Conservation (phyloP, 2,113 vertebrate genomes). For the Halichoerus grypus region DNA sequence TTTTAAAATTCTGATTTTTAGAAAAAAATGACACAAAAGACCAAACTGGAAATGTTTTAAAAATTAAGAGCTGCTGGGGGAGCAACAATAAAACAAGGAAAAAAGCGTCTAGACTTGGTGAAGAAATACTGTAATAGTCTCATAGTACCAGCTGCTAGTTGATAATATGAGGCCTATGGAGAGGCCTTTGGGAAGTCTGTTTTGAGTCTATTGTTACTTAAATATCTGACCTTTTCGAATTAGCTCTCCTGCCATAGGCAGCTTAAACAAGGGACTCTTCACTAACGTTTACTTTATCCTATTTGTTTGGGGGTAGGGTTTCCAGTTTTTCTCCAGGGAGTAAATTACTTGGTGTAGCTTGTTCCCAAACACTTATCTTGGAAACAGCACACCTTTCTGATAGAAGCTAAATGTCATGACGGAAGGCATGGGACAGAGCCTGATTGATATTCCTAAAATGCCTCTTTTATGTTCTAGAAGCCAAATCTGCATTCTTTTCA, state of each 20-base stretch:
- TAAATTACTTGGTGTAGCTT: slow-evolving; percentile 29
- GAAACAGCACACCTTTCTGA: slow-evolving; percentile 63
- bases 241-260: neutral
- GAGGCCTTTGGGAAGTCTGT: slow-evolving; percentile 31
- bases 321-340: slow-evolving; percentile 38
- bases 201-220: slow-evolving; percentile 63
- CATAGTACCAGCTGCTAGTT: neutral
- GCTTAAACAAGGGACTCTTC: slow-evolving; percentile 50
- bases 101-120: neutral
- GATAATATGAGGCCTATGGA: neutral
- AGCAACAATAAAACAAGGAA: neutral
- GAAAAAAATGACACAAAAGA: neutral
- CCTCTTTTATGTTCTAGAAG: slow-evolving; percentile 70
- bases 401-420: slow-evolving; percentile 74
- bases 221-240: slow-evolving; percentile 68
- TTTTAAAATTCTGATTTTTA: neutral
- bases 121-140: slow-evolving; percentile 24
- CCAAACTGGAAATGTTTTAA: slow-evolving; percentile 13
- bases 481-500: slow-evolving; percentile 76
- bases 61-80: neutral
- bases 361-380: slow-evolving; percentile 65
- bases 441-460: slow-evolving; percentile 74
- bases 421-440: slow-evolving; percentile 52
- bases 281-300: slow-evolving; percentile 41
- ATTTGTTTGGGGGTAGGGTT: neutral